Evolutionary conservation across 2,888 invertebrate genomes (phyloP).

Genomic region (Odontomyia ornata): DNA sequence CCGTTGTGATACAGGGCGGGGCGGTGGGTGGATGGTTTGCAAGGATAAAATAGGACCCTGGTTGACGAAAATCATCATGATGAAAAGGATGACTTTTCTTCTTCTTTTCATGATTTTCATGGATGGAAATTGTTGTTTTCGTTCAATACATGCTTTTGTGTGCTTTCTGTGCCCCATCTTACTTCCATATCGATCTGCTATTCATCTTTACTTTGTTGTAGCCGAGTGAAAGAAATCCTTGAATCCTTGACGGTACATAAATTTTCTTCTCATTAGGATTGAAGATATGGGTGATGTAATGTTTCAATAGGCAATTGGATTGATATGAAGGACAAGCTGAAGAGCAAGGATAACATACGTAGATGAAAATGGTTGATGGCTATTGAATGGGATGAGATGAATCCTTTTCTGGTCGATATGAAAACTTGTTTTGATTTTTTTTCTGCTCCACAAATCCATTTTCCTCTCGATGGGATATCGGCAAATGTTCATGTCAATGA

Average conservation of each 20-base stretch:
- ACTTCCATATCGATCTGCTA: constrained; percentile 3
- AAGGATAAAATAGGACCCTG: constrained; percentile 38
- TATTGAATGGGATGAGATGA: no score
- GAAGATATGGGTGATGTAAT: constrained; percentile 43
- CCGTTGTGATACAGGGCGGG: no score
- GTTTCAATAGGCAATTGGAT: constrained; percentile 43
- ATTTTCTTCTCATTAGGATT: constrained; percentile 44
- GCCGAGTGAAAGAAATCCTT: background rate
- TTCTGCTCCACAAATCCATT: constrained; percentile 24
- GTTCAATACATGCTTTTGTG: background rate
- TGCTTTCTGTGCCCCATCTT: background rate
- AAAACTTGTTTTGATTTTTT: constrained; percentile 35
- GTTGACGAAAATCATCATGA: constrained; percentile 38
- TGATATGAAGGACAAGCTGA: constrained; percentile 31
- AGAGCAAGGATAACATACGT: background rate
- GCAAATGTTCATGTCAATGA: constrained; percentile 13
- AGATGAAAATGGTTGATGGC: background rate
- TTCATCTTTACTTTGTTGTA: background rate
- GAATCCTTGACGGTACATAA: constrained; percentile 41
- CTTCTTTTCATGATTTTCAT: constrained; percentile 27
- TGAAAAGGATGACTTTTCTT: constrained; percentile 29
- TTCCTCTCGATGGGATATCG: background rate
- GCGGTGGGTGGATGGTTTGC: background rate
- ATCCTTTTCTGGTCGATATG: background rate
- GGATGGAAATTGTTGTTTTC: constrained; percentile 20